Conservation (phyloP, 2,113 vertebrate genomes). For the Tichodroma muraria region DNA sequence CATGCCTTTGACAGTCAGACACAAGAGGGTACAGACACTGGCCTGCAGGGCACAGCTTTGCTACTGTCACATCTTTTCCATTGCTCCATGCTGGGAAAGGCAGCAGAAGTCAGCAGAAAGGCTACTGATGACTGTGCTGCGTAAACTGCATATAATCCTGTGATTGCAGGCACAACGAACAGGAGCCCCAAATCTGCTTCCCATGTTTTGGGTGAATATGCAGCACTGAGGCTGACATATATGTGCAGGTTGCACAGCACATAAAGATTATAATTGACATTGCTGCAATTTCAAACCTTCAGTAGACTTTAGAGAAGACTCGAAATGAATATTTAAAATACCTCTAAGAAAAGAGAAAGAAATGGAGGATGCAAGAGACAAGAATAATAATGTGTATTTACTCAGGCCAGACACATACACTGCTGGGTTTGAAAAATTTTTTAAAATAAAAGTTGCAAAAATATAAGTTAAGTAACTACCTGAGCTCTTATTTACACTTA, state of each 20-base stretch:
- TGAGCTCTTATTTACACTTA: neutral
- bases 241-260: neutral
- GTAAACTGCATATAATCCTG: neutral
- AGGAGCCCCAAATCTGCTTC: neutral
- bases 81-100: neutral
- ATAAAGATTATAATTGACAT: neutral
- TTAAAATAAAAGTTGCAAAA: neutral
- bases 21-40: neutral
- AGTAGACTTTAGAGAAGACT: neutral
- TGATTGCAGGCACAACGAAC: neutral
- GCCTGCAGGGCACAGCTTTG: neutral
- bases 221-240: neutral
- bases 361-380: neutral
- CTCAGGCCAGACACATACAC: neutral
- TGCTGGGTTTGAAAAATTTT: neutral
- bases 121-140: neutral
- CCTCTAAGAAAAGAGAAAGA: neutral
- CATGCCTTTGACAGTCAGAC: neutral
- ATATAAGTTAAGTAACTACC: neutral
- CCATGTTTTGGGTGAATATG: neutral
- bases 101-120: neutral
- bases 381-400: neutral
- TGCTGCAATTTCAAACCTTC: neutral
- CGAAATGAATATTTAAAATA: neutral
- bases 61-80: neutral